These are phyloP conservation scores for Conomelus anceps DNA, from an alignment of 2,888 invertebrate genomes.

Conservation along the genomic window DNA sequence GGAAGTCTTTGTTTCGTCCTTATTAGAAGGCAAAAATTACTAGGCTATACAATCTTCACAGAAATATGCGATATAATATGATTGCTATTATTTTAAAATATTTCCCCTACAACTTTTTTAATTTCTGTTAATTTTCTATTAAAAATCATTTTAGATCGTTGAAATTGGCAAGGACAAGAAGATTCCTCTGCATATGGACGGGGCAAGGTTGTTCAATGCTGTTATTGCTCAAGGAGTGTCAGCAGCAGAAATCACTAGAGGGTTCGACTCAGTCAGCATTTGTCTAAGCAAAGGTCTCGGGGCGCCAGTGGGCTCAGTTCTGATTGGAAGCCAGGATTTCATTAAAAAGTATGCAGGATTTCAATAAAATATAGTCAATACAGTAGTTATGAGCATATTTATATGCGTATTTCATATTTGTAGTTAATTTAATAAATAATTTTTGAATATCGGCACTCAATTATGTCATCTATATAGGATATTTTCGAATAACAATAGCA, in stretches of 20 bases:
- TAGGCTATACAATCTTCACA: too few species aligned
- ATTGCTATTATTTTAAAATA: too few species aligned
- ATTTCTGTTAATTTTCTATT: neutral
- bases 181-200: conserved; percentile 82
- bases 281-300: conserved; percentile 91
- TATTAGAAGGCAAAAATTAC: too few species aligned
- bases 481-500: too few species aligned
- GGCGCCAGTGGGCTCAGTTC: conserved; percentile 79
- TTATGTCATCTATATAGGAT: too few species aligned
- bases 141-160: conserved; percentile 29
- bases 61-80: too few species aligned
- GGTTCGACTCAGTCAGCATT: conserved; percentile 74
- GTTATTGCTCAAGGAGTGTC: conserved; percentile 58
- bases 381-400: too few species aligned
- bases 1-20: too few species aligned
- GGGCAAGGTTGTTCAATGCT: conserved; percentile 88
- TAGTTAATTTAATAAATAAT: too few species aligned
- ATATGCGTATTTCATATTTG: too few species aligned
- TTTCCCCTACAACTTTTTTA: too few species aligned
- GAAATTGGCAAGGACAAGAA: conserved; percentile 37
- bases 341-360: conserved; percentile 58
- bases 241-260: conserved; percentile 57
- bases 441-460: too few species aligned
- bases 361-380: neutral
- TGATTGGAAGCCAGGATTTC: conserved; percentile 69